Conservation (phyloP, 2,113 vertebrate genomes). For the Symphodus melops region DNA sequence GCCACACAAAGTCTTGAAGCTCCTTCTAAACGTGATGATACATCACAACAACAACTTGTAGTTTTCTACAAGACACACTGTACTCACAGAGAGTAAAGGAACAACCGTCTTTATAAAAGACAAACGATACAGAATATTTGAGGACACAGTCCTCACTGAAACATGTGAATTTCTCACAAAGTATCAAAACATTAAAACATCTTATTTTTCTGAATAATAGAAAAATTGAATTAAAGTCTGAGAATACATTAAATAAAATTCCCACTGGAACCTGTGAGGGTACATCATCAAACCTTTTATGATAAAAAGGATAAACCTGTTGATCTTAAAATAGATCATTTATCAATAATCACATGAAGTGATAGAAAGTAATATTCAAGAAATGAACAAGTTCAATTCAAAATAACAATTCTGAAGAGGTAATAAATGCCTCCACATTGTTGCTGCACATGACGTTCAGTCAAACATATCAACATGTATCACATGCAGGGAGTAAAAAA, state of each 20-base stretch:
- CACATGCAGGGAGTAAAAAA: background rate
- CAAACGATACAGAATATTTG: background rate
- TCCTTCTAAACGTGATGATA: conserved; percentile 25
- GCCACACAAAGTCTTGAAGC: background rate
- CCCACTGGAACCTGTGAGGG: background rate
- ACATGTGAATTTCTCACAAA: too few species aligned
- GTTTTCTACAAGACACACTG: conserved; percentile 25
- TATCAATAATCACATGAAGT: background rate
- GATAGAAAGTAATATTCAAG: background rate
- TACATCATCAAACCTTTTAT: conserved; percentile 12
- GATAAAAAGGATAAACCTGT: background rate
- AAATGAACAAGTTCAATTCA: background rate
- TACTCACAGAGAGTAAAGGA: conserved; percentile 18
- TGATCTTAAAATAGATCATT: conserved; percentile 9
- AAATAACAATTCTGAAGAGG: background rate
- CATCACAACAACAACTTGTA: conserved; percentile 42
- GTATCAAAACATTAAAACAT: background rate
- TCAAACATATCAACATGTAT: too few species aligned
- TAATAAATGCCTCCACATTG: background rate
- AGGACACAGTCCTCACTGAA: background rate
- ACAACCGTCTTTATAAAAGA: conserved; percentile 34
- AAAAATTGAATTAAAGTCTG: too few species aligned
- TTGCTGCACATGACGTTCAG: too few species aligned
- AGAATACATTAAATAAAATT: background rate
- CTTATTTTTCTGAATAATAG: background rate